These are phyloP conservation scores for Zootoca vivipara DNA, from an alignment of 2,113 vertebrate genomes.

Conservation along the genomic window DNA sequence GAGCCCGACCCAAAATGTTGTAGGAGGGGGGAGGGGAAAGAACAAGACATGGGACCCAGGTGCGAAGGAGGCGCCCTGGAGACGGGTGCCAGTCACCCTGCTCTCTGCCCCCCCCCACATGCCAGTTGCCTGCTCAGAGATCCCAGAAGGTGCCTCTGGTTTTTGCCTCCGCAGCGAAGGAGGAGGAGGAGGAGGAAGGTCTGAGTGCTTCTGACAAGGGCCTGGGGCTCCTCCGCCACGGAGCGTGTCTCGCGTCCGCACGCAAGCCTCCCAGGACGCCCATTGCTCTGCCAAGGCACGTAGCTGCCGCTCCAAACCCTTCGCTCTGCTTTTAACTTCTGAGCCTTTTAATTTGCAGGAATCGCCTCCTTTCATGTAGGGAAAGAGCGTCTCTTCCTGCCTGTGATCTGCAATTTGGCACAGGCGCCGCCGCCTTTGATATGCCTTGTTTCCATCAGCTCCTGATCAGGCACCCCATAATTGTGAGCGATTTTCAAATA, in stretches of 20 bases:
- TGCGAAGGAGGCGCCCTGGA: too few relatives aligned
- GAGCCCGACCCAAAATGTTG: too few relatives aligned
- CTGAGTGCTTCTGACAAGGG: not conserved
- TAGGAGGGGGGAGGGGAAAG: too few relatives aligned
- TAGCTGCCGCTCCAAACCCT: slow-evolving; percentile 51
- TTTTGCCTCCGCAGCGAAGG: too few relatives aligned
- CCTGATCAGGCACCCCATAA: slow-evolving; percentile 72
- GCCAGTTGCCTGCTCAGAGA: not conserved
- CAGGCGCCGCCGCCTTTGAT: slow-evolving; percentile 68
- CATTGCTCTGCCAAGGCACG: not conserved
- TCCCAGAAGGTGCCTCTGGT: not conserved
- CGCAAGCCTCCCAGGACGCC: not conserved
- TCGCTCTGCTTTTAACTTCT: slow-evolving; percentile 71
- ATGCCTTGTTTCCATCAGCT: slow-evolving; percentile 64
- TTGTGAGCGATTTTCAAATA: slow-evolving; percentile 76
- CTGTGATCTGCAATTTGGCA: slow-evolving; percentile 74
- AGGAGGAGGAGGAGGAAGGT: too few relatives aligned
- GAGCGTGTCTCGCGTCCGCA: fast-evolving
- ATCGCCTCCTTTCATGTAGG: slow-evolving; percentile 73
- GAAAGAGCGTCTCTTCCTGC: slow-evolving; percentile 62
- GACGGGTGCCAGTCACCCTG: too few relatives aligned
- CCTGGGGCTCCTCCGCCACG: not conserved
- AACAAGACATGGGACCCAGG: too few relatives aligned
- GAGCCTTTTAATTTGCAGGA: slow-evolving; percentile 74
- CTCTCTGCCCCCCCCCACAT: not conserved